phyloP scores from a whole-genome alignment of 1,140 invertebrate genomes.

The Hermetia illucens region DNA sequence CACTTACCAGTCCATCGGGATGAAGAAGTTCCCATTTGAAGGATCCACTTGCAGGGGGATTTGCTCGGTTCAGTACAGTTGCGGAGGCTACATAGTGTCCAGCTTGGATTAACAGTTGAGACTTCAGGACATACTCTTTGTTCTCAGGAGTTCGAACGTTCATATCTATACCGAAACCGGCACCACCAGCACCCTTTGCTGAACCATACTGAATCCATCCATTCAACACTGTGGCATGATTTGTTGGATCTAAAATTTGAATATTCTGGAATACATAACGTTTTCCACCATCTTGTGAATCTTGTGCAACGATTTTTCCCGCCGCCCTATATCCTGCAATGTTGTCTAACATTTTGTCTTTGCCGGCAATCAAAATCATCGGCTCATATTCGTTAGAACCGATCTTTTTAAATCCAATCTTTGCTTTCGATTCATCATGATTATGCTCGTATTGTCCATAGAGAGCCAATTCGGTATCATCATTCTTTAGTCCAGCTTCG shows the following conservation, averaged over 20 bases:
- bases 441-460: constrained; percentile 41
- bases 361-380: constrained; percentile 48
- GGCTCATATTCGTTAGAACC: constrained; percentile 48
- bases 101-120: too few species aligned
- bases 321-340: constrained; percentile 36
- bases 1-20: constrained; percentile 9
- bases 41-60: not conserved
- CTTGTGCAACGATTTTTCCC: constrained; percentile 37
- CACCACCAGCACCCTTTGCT: constrained; percentile 9
- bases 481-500: constrained; percentile 19
- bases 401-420: constrained; percentile 42
- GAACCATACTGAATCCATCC: constrained; percentile 28
- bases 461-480: constrained; percentile 16
- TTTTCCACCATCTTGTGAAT: constrained; percentile 32
- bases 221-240: constrained; percentile 33
- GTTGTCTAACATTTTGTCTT: constrained; percentile 31
- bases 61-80: not conserved
- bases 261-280: constrained; percentile 42
- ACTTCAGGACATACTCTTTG: constrained; percentile 14
- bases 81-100: too few species aligned
- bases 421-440: constrained; percentile 40
- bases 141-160: constrained; percentile 12
- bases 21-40: constrained; percentile 1
- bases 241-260: constrained; percentile 30
- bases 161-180: constrained; percentile 11